Evolutionary conservation across 1,140 invertebrate genomes (phyloP), one percentile per base, ranked within the genome.

Genomic region (Sesamia nonagrioides): DNA sequence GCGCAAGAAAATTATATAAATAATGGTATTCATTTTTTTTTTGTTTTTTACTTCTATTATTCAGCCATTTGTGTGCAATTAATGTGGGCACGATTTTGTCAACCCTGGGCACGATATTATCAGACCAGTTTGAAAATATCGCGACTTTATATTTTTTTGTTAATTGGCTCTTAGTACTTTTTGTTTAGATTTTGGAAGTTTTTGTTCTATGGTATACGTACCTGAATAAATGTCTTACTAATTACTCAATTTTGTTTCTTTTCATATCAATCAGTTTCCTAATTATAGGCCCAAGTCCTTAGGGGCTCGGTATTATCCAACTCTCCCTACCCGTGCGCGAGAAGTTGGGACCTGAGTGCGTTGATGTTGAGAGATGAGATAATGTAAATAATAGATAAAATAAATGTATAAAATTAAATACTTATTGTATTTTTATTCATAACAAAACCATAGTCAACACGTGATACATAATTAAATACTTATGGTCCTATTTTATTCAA

Each of bases 111-210:
- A 61, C 58, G 58, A 37, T 61, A 61, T 33, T 61, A 33, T 61
- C 58, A 33, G 35, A 61, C 58, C 58, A 61, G 58, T 61, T 61
- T 61, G 58, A 61, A 0, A 61, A 61, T 61, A 37, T 27, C 58
- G 58, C 58, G 58, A 6, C 1, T 61, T 33, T 37, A 61, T 2
- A 0, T 35, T 18, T 61, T 61, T 61, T 61, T 1, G 50, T 18
- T 18, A 54, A 54, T 3, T 54, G 15, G 5, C 15, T 6, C 18
- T 54, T 18, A 54, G 18, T 61, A 35, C 21, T 61, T 61, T 37
- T 61, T 61, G 27, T 61, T 61, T 61, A 13, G 35, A 35, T 61
- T 61, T 61, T 61, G 50, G 1, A 54, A 54, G 50, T 7, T 17
- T 17, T 54, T 54, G 50, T 54, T 54, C 18, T 17, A 54, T n/a